Evolutionary conservation across 2,797 vertebrate species (phyloP).

Genomic region (Diglossa cyanea): DNA sequence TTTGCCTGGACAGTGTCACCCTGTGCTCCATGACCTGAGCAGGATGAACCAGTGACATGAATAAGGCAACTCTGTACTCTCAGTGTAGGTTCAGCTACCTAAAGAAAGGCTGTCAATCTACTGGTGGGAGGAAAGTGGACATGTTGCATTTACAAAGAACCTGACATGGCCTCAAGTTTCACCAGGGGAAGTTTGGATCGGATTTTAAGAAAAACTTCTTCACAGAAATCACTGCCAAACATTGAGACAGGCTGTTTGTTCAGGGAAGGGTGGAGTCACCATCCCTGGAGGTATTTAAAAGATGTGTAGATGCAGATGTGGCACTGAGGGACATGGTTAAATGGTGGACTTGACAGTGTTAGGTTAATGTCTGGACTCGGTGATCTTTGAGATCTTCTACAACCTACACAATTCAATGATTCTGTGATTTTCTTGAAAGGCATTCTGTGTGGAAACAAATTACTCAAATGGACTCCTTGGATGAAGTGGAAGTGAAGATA

Average conservation of each 20-base stretch:
- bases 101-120: background rate
- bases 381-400: background rate
- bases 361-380: background rate
- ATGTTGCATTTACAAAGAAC: background rate
- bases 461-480: background rate
- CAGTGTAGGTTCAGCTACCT: fast-evolving
- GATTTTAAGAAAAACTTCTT: background rate
- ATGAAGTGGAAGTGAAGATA: background rate
- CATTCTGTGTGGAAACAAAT: background rate
- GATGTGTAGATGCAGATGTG: background rate
- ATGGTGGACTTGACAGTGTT: background rate
- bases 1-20: fast-evolving
- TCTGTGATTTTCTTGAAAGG: background rate
- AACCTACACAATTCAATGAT: background rate
- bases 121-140: background rate
- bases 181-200: background rate
- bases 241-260: background rate
- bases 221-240: background rate
- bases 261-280: background rate
- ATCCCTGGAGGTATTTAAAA: background rate
- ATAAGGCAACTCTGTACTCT: background rate
- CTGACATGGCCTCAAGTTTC: background rate
- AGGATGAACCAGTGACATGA: background rate
- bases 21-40: background rate
- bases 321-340: background rate